Conservation (phyloP, 2,888 invertebrate species). For the Bruchidius siliquastri region DNA sequence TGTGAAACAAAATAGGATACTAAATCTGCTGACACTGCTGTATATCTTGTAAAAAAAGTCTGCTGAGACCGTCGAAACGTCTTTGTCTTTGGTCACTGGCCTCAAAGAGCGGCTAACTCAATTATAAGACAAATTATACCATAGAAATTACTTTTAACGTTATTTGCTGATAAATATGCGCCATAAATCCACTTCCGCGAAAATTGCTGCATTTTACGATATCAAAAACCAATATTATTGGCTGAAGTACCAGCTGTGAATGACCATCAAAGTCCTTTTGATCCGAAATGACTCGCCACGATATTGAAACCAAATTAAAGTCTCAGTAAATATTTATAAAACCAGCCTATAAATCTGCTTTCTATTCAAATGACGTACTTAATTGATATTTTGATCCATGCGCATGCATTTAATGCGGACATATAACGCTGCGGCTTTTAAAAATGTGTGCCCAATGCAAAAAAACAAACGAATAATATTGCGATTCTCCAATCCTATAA, state of each 20-base stretch:
- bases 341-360: not conserved
- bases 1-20: too few relatives aligned
- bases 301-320: not conserved
- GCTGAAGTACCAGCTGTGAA: not conserved
- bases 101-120: too few relatives aligned
- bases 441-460: not conserved
- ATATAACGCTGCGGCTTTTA: not conserved
- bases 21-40: too few relatives aligned
- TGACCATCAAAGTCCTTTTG: not conserved
- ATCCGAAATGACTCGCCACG: not conserved
- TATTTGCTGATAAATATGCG: too few relatives aligned
- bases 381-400: not conserved
- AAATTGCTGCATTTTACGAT: not conserved
- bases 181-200: too few relatives aligned
- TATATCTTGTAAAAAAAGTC: too few relatives aligned
- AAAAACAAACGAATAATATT: not conserved
- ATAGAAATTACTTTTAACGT: too few relatives aligned
- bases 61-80: too few relatives aligned
- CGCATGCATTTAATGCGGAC: not conserved
- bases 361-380: not conserved
- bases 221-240: not conserved
- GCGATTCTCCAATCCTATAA: not conserved
- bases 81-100: too few relatives aligned
- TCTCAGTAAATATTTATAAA: not conserved
- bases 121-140: too few relatives aligned